phyloP scores from a whole-genome alignment of 2,888 invertebrate species.

The Amblyteles armatorius region DNA sequence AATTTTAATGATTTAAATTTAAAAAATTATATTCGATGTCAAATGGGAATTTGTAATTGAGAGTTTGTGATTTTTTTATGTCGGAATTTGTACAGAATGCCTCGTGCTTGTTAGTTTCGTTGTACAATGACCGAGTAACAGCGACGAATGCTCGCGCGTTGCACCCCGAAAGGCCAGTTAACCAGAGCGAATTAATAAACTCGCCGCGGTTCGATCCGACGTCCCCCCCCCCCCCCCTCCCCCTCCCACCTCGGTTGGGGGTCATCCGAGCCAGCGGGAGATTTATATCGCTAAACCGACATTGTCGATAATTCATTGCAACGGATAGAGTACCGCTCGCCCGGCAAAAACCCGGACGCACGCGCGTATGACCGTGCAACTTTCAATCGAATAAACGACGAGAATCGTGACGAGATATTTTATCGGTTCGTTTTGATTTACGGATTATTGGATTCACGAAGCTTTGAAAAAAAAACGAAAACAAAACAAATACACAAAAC shows the following conservation, averaged over 20 bases:
- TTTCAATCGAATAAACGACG: slow-evolving; percentile 5
- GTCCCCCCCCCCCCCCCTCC: neutral
- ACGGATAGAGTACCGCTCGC: neutral
- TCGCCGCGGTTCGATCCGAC: neutral
- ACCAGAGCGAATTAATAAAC: neutral
- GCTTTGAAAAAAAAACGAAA: neutral
- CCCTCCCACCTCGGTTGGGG: neutral
- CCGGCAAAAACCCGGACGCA: neutral
- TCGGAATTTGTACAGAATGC: too few species aligned
- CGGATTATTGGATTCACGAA: slow-evolving; percentile 22
- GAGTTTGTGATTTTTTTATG: too few species aligned
- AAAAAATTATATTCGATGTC: too few species aligned
- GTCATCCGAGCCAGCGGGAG: neutral
- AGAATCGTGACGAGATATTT: slow-evolving; percentile 8
- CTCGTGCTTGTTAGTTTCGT: too few species aligned
- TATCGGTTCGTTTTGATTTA: slow-evolving; percentile 32
- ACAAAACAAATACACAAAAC: neutral
- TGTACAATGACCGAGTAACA: neutral
- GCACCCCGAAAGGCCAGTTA: neutral
- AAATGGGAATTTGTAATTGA: too few species aligned
- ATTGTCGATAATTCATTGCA: neutral
- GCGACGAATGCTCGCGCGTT: neutral
- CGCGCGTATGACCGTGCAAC: neutral
- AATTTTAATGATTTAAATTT: too few species aligned
- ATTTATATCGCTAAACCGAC: neutral